phyloP scores from a whole-genome alignment of 2,888 invertebrate species.

The Pyrrhosoma nymphula region DNA sequence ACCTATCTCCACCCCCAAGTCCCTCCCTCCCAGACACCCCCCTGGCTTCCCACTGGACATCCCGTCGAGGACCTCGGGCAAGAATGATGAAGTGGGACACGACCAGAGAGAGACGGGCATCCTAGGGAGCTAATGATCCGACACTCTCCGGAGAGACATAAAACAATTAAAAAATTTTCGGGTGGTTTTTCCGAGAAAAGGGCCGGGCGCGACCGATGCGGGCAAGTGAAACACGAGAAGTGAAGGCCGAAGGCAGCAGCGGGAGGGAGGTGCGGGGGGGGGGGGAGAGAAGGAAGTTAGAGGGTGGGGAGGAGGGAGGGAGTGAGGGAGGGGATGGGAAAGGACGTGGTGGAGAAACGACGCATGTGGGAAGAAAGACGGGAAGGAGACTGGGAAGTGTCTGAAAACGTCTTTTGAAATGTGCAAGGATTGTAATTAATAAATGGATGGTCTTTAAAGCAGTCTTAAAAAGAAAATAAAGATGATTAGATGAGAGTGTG shows the following conservation, averaged over 20 bases:
- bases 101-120: slow-evolving; percentile 5
- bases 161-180: slow-evolving; percentile 62
- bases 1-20: background rate
- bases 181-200: background rate
- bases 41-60: background rate
- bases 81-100: slow-evolving; percentile 49
- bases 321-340: no score
- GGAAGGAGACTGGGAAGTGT: no score
- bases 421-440: no score
- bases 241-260: background rate
- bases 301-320: background rate
- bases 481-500: no score
- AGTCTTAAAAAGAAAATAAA: no score
- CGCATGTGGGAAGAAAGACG: no score
- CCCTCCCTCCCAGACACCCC: background rate
- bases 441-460: no score
- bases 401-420: no score
- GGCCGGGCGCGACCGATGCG: background rate
- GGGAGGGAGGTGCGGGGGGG: background rate
- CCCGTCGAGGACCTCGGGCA: background rate
- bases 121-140: slow-evolving; percentile 57
- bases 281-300: background rate
- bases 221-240: slow-evolving; percentile 49
- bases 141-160: slow-evolving; percentile 58
- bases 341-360: no score